These are phyloP conservation scores for Laupala kohalensis DNA, from an alignment of 1,140 invertebrate species.

Conservation along the genomic window DNA sequence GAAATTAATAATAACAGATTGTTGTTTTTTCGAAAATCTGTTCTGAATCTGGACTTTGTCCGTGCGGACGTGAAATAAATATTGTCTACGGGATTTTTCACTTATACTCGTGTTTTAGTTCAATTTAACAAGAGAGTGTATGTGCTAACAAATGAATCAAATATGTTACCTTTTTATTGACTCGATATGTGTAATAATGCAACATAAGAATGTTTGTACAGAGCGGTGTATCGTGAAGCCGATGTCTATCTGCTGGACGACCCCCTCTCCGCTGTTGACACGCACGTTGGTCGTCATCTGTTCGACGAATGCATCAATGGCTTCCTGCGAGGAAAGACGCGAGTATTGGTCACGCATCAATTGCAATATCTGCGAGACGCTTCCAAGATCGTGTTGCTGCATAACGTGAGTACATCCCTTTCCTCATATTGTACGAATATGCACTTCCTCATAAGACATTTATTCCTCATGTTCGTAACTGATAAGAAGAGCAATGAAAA, in stretches of 20 bases:
- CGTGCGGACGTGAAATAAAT: no score
- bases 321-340: slow-evolving; percentile 53
- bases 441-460: no score
- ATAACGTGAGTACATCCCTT: slow-evolving; percentile 45
- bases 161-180: slow-evolving; percentile 27
- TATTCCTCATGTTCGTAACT: no score
- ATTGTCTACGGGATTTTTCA: no score
- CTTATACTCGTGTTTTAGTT: no score
- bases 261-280: slow-evolving; percentile 65
- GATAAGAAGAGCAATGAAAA: no score
- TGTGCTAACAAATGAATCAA: background rate
- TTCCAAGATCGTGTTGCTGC: slow-evolving; percentile 55
- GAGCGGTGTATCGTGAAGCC: slow-evolving; percentile 65
- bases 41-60: no score
- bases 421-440: no score
- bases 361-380: slow-evolving; percentile 70
- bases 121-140: background rate
- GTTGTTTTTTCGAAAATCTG: no score
- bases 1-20: no score
- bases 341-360: slow-evolving; percentile 78
- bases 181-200: slow-evolving; percentile 24
- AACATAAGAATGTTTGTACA: no score
- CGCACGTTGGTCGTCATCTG: slow-evolving; percentile 51
- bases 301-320: slow-evolving; percentile 56
- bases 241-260: slow-evolving; percentile 76